Conservation (phyloP, 2,797 vertebrate genomes). For the Danio tinwini region DNA sequence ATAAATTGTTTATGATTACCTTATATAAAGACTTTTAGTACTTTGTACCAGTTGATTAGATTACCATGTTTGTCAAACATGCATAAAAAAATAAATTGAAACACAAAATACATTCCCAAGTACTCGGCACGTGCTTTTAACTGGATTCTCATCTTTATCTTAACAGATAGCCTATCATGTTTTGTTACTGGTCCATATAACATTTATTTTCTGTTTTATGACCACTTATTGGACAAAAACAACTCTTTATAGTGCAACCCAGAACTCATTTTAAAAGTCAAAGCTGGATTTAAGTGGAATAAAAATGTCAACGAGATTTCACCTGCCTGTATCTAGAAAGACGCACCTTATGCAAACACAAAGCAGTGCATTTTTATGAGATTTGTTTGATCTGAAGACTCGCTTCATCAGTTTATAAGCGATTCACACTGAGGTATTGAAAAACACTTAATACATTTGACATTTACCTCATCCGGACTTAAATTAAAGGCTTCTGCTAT, state of each 20-base stretch:
- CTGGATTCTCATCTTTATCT: not conserved
- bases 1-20: no score
- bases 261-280: not conserved
- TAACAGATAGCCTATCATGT: not conserved
- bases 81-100: not conserved
- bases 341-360: constrained; percentile 61
- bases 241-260: not conserved
- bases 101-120: not conserved
- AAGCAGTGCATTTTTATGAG: not conserved
- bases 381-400: constrained; percentile 10
- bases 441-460: not conserved
- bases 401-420: not conserved
- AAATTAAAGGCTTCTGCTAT: constrained; percentile 85
- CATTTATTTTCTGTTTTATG: not conserved
- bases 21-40: no score
- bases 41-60: no score
- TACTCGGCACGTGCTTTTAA: not conserved
- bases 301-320: not conserved
- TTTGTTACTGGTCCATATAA: not conserved
- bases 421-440: not conserved
- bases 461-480: constrained; percentile 78
- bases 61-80: no score
- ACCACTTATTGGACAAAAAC: not conserved
- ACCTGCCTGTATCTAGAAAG: constrained; percentile 34
- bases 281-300: not conserved